phyloP scores from a whole-genome alignment of 1,140 invertebrate species.

The Lanistes nyassanus region DNA sequence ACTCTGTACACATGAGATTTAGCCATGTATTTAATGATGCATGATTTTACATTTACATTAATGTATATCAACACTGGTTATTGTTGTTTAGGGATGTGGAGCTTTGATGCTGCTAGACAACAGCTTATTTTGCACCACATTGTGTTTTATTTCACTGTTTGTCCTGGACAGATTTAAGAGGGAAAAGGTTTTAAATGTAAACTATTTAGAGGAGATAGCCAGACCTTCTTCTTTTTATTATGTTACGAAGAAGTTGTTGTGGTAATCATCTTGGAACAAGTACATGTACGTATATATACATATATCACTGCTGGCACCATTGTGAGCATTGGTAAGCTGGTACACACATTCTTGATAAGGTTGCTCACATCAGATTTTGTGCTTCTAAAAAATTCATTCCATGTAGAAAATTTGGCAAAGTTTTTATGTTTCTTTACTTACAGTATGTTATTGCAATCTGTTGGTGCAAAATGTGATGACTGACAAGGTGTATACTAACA shows the following conservation, averaged over 20 bases:
- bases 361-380: neutral
- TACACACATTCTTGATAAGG: neutral
- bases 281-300: neutral
- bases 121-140: no score
- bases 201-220: no score
- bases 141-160: no score
- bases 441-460: no score
- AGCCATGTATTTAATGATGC: slow-evolving; percentile 1
- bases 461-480: no score
- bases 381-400: neutral
- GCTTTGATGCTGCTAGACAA: no score
- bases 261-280: neutral
- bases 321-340: neutral
- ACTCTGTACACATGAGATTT: neutral
- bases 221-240: neutral
- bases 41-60: neutral
- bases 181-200: no score
- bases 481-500: no score
- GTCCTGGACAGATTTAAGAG: no score
- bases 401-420: neutral
- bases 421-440: neutral
- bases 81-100: no score
- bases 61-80: no score
- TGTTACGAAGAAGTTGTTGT: neutral
- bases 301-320: neutral